These are phyloP conservation scores for Trachymyrmex cornetzi DNA, from an alignment of 1,140 invertebrate genomes.

Conservation along the genomic window DNA sequence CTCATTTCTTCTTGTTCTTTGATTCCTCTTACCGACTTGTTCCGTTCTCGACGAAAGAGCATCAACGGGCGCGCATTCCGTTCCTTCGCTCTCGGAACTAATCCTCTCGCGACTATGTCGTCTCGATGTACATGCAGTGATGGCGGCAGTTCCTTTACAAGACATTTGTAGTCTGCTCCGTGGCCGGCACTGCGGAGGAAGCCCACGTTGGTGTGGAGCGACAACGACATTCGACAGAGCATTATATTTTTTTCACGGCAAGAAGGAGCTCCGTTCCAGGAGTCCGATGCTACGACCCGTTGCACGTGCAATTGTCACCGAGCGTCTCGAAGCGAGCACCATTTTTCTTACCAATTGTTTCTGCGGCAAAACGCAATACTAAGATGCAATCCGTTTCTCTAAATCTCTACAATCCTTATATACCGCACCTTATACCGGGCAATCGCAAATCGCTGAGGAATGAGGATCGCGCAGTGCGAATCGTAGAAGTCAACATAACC, in stretches of 20 bases:
- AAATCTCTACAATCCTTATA: neutral
- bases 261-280: neutral
- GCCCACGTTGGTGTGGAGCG: constrained; percentile 65
- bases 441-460: neutral
- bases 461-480: neutral
- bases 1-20: constrained; percentile 18
- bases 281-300: neutral
- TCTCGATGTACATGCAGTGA: constrained; percentile 76
- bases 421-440: neutral
- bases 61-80: constrained; percentile 41
- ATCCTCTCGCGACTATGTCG: constrained; percentile 48
- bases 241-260: constrained; percentile 35
- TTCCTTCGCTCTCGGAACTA: constrained; percentile 16
- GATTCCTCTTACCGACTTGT: constrained; percentile 50
- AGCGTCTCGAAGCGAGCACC: neutral
- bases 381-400: neutral
- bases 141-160: constrained; percentile 74
- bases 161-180: constrained; percentile 80
- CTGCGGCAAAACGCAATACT: neutral
- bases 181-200: constrained; percentile 67
- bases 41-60: constrained; percentile 3
- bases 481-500: constrained; percentile 28
- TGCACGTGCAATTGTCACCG: neutral
- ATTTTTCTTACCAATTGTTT: constrained; percentile 3
- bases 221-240: constrained; percentile 71